Base-by-base conservation (phyloP, 2,113 vertebrate species). In the Amazona vittata region DNA sequence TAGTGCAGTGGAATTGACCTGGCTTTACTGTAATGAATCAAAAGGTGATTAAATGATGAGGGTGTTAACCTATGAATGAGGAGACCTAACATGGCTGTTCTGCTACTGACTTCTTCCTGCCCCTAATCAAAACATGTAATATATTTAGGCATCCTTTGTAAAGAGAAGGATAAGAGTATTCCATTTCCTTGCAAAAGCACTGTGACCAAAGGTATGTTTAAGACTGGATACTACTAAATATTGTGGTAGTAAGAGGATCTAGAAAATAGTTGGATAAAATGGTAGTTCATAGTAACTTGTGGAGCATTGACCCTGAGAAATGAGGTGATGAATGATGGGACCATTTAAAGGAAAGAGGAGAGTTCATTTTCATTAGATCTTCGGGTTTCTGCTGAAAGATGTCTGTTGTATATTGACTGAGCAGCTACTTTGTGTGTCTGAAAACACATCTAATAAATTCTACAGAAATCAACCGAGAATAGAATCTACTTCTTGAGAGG, bases 21-120 rank as follows among this genome's bases (percentile, higher is more conserved):
- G 41, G 16, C 35, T 92, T 70, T 92, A 69, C 39, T 57, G 14
- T 69, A 52, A 10, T 50, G 76, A 82, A 47, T 83, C 46, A 43
- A 24, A 82, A 83, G 49, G 13, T 77, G 64, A 74, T 92, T 81
- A 49, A 68, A 12, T 69, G 31, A 49, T 1, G 2, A 39, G 35
- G 10, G 20, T 43, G 25, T 89, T 74, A 59, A 77, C 33, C 25
- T 24, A 15, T 0, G 0, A 67, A 41, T 28, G 53, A 31, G 35
- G 62, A 69, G 20, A 57, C 41, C 6, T 65, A 31, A 44, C 6
- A 13, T 62, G 46, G 21, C 49, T 83, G 3, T 63, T 81, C 59
- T 53, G 68, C 71, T 71, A 4, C 63, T 81, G 80, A 15, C 41
- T 77, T 55, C 35, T 87, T 83, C 41, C 28, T 89, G 41, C 41